These are phyloP conservation scores for Apogon hyalosoma DNA, from an alignment of 2,797 vertebrate species.

Conservation along the genomic window DNA sequence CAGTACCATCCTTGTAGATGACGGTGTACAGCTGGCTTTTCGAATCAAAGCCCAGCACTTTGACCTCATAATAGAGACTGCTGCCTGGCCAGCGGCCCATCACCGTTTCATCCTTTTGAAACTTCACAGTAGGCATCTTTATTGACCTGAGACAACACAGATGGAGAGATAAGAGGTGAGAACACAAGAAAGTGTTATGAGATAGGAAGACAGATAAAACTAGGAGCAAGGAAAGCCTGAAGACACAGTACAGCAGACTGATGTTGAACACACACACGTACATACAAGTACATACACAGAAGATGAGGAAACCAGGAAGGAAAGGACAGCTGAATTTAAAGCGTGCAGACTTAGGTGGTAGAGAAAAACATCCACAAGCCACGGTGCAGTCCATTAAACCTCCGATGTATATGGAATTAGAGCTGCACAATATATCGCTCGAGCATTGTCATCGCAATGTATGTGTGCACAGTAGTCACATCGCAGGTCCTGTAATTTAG, in stretches of 20 bases:
- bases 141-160: constrained; percentile 51
- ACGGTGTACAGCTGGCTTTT: constrained; percentile 90
- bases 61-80: constrained; percentile 94
- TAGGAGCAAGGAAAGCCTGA: neutral
- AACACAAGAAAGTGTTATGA: neutral
- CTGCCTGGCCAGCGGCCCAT: constrained; percentile 99
- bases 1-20: constrained; percentile 96
- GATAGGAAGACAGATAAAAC: neutral
- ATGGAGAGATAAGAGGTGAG: neutral
- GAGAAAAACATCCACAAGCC: too few species aligned
- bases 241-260: too few species aligned
- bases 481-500: too few species aligned
- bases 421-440: too few species aligned
- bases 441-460: too few species aligned
- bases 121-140: constrained; percentile 89
- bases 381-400: too few species aligned
- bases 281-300: neutral
- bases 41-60: constrained; percentile 86
- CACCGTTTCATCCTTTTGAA: constrained; percentile 89
- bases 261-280: neutral
- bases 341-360: too few species aligned
- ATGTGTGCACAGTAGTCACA: too few species aligned
- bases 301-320: neutral
- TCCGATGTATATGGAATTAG: neutral
- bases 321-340: too few species aligned